A percentile compares a stretch with the other conserved stretches of the same genome.
Evolutionary conservation across 1,140 invertebrate genomes (phyloP).

Genomic region (Camponotus pennsylvanicus): DNA sequence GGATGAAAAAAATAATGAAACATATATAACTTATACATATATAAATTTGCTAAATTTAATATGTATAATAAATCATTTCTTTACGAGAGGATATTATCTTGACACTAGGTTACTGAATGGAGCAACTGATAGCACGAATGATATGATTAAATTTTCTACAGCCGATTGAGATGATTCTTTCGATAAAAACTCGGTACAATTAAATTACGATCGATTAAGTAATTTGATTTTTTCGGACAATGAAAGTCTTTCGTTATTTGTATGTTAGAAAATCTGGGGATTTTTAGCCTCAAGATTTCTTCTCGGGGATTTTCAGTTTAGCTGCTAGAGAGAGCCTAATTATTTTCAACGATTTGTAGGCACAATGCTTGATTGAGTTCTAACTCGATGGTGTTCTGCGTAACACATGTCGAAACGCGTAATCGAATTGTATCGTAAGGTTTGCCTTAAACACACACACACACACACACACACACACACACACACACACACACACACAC

Average conservation of each 20-base stretch:
- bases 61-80: not conserved
- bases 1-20: not conserved
- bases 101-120: not conserved
- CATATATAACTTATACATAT: slow-evolving; percentile 13
- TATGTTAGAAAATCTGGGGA: not conserved
- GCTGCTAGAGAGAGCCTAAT: slow-evolving; percentile 42
- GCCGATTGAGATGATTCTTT: not conserved
- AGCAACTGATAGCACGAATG: not conserved
- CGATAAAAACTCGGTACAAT: slow-evolving; percentile 11
- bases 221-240: slow-evolving; percentile 49
- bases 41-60: slow-evolving; percentile 17
- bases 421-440: not conserved
- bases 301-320: not conserved
- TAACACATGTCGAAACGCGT: slow-evolving; percentile 30
- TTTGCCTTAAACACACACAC: not conserved
- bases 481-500: not conserved
- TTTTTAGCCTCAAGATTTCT: not conserved
- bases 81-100: not conserved
- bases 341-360: slow-evolving; percentile 51
- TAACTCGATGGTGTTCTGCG: slow-evolving; percentile 37
- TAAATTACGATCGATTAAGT: slow-evolving; percentile 20
- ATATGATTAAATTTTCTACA: not conserved
- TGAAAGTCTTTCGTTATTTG: slow-evolving; percentile 32
- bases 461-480: no score
- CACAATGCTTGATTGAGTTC: slow-evolving; percentile 37